A percentile compares a stretch with the other conserved stretches of the same genome.
Conservation (phyloP, 2,797 vertebrate species). For the Hafferia zeledoni region DNA sequence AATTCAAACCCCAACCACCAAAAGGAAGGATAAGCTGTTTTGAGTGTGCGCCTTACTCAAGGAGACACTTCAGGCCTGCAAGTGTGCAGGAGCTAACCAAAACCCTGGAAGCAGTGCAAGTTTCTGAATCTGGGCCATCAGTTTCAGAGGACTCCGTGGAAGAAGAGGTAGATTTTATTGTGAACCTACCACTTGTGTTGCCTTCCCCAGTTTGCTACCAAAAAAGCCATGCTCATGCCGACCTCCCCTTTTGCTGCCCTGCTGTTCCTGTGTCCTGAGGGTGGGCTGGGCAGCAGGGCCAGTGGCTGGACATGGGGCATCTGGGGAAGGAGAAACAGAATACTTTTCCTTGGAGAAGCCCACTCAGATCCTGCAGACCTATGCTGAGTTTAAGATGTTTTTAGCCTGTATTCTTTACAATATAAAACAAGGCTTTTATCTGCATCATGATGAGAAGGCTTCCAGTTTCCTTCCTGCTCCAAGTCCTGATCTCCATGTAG, state of each 20-base stretch:
- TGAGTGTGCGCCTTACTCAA: fast-evolving
- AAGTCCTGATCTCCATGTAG: neutral
- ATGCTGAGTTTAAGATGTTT: neutral
- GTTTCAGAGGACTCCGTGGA: neutral
- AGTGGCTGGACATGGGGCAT: fast-evolving
- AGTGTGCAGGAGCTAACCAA: fast-evolving
- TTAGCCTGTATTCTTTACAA: neutral
- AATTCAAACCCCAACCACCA: neutral
- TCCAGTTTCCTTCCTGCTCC: neutral
- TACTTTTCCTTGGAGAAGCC: neutral
- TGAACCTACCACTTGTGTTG: fast-evolving
- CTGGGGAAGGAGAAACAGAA: neutral
- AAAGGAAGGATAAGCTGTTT: fast-evolving
- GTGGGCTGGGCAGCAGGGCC: neutral
- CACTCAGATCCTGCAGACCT: neutral
- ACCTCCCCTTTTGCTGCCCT: neutral
- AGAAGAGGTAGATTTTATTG: neutral
- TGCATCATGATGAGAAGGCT: neutral
- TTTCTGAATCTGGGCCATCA: neutral
- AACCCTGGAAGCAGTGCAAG: fast-evolving
- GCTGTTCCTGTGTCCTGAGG: neutral
- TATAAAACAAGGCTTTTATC: neutral
- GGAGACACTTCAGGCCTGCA: neutral
- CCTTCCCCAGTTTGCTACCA: neutral
- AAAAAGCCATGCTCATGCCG: fast-evolving